Evolutionary conservation across 2,888 invertebrate genomes (phyloP).

Genomic region (Eumacrocentrus americanus): DNA sequence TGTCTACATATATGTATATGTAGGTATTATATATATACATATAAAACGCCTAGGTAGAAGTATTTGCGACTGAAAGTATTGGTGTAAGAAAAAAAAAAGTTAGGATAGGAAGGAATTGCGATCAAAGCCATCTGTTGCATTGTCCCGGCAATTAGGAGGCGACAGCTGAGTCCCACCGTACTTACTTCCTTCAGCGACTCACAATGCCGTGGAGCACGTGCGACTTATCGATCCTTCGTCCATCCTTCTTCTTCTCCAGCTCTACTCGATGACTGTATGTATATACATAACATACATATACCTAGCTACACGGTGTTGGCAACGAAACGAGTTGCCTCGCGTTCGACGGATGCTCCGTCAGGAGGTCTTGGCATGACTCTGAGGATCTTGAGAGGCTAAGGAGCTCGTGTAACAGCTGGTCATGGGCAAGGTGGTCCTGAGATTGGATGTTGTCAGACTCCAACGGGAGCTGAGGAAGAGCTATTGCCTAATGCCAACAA

Average conservation of each 20-base stretch:
- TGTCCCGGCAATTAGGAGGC: constrained; percentile 62
- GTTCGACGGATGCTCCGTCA: constrained; percentile 3
- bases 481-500: too few relatives aligned
- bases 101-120: constrained; percentile 52
- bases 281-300: too few relatives aligned
- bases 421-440: too few relatives aligned
- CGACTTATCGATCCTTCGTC: constrained; percentile 51
- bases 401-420: constrained; percentile 31
- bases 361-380: constrained; percentile 5
- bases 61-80: not conserved
- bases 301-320: not conserved
- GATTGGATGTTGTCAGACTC: too few relatives aligned
- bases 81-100: not conserved
- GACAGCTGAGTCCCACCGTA: constrained; percentile 61
- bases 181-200: constrained; percentile 58
- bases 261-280: not conserved
- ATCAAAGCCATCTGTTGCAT: constrained; percentile 63
- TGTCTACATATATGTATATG: too few relatives aligned
- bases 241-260: constrained; percentile 2
- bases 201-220: constrained; percentile 52
- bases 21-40: too few relatives aligned
- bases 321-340: too few relatives aligned
- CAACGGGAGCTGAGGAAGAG: too few relatives aligned
- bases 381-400: not conserved
- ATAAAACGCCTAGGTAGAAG: too few relatives aligned